Evolutionary conservation across 2,888 invertebrate genomes (phyloP), one percentile per base, ranked within the genome.

Genomic region (Leptinotarsa rubiginosa): DNA sequence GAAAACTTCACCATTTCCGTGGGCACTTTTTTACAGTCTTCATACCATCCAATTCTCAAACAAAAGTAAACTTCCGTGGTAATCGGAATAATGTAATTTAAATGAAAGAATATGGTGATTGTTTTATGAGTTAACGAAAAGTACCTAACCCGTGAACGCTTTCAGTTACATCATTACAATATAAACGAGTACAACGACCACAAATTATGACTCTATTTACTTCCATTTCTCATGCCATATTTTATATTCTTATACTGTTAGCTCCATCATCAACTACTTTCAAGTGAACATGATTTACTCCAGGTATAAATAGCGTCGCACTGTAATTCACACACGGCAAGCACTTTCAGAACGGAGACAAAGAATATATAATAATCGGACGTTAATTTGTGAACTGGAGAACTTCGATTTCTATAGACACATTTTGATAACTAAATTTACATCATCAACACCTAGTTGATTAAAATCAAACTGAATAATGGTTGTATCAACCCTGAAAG

Each of bases 101-200:
- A 72, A 68, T 59, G 56, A 65, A 68, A 69, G 75, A 75, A 75
- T 75, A 72, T 72, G 72, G 72, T 72, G 25, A 25, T 4, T 72
- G 69, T 75, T 65, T 25, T 25, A 25, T 25, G 25, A 25, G 75
- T 72, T 75, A 49, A 56, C 59, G 65, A 65, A 73, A 56, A 73
- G 59, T 69, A 25, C 4, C 4, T 25, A 73, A 73, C 69, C n/a
- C 52, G 54, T 54, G 47, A 64, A 74, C 68, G 74, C 74, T 70
- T 67, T 67, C 62, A 67, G 74, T 67, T 74, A 52, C 47, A 41
- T 64, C 68, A 71, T 74, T 59, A 70, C 62, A 54, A 67, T 68
- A 64, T 71, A 67, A 7, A 31, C 31, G 31, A 31, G 31, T 74
- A 68, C 52, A 54, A 70, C 67, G 64, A 41, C 67, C 65, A 68